Conservation (phyloP, 2,113 vertebrate species). For the Myxocyprinus asiaticus region DNA sequence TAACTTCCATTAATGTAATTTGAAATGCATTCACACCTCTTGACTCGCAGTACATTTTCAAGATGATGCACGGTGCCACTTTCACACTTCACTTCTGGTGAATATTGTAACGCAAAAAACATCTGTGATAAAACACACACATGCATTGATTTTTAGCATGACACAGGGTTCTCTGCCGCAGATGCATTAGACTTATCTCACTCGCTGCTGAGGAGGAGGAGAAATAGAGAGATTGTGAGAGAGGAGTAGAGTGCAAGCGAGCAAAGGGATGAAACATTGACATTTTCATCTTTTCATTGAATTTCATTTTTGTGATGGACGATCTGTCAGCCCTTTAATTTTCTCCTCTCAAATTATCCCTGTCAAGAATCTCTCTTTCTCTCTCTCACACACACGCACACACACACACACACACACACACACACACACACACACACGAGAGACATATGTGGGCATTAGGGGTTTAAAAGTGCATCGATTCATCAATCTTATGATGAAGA, state of each 20-base stretch:
- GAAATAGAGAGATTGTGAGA: constrained; percentile 11
- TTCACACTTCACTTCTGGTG: constrained; percentile 22
- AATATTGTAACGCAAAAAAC: constrained; percentile 14
- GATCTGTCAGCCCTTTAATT: constrained; percentile 84
- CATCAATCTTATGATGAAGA: background rate
- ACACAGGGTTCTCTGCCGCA: constrained; percentile 17
- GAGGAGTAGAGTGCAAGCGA: constrained; percentile 19
- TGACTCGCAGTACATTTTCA: background rate
- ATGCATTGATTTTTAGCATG: constrained; percentile 5
- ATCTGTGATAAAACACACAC: constrained; percentile 20
- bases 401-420: constrained; percentile 48
- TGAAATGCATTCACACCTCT: constrained; percentile 21
- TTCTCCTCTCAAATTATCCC: constrained; percentile 85
- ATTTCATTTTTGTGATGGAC: constrained; percentile 82
- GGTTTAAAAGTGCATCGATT: background rate
- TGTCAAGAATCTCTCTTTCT: constrained; percentile 55
- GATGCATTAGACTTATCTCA: constrained; percentile 36
- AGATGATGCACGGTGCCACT: constrained; percentile 3
- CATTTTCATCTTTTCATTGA: constrained; percentile 84
- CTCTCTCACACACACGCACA: background rate
- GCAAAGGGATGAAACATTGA: constrained; percentile 63
- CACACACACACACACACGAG: constrained; percentile 40
- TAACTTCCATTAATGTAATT: constrained; percentile 1
- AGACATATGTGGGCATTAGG: constrained; percentile 34
- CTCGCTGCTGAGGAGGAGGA: background rate